A percentile compares a stretch with the other conserved stretches of the same genome.
These are phyloP conservation scores for Gadus macrocephalus DNA, from an alignment of 2,113 vertebrate genomes.

Conservation along the genomic window DNA sequence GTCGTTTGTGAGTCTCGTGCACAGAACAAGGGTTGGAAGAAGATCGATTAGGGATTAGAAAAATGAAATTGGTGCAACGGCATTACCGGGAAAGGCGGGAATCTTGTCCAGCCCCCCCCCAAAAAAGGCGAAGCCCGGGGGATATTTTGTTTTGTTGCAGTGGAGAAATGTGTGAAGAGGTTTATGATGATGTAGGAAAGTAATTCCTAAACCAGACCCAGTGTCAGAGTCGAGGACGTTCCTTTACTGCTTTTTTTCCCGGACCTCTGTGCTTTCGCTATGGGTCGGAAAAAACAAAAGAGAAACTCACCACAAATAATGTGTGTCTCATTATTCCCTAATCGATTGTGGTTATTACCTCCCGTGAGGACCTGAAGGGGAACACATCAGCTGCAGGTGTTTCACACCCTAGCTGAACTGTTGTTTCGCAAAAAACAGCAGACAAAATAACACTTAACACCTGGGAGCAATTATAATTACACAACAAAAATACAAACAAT, in stretches of 20 bases:
- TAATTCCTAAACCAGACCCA: slow-evolving; percentile 63
- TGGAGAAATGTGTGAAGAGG: slow-evolving; percentile 43
- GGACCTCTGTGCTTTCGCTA: slow-evolving; percentile 42
- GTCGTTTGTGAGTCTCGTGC: too few relatives aligned
- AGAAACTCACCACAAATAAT: slow-evolving; percentile 7
- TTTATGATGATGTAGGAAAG: slow-evolving; percentile 37
- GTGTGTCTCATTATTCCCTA: slow-evolving; percentile 48
- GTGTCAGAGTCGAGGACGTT: slow-evolving; percentile 44
- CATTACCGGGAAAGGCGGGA: too few relatives aligned
- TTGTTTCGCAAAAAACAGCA: slow-evolving; percentile 41
- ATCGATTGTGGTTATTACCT: slow-evolving; percentile 54
- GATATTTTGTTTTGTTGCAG: slow-evolving; percentile 32
- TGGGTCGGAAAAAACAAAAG: slow-evolving; percentile 49
- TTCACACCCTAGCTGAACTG: slow-evolving; percentile 2
- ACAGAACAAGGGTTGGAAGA: too few relatives aligned
- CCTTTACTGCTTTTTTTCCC: slow-evolving; percentile 47
- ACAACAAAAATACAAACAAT: slow-evolving; percentile 38
- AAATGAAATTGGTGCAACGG: too few relatives aligned
- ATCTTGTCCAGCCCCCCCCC: neutral
- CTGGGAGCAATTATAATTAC: slow-evolving; percentile 43
- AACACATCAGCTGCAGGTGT: slow-evolving; percentile 57
- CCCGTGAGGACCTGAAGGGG: slow-evolving; percentile 39
- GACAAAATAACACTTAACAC: slow-evolving; percentile 49
- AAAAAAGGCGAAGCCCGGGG: slow-evolving; percentile 11
- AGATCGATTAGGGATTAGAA: too few relatives aligned